Evolutionary conservation across 2,113 vertebrate genomes (phyloP).

Genomic region (Eolophus roseicapilla): DNA sequence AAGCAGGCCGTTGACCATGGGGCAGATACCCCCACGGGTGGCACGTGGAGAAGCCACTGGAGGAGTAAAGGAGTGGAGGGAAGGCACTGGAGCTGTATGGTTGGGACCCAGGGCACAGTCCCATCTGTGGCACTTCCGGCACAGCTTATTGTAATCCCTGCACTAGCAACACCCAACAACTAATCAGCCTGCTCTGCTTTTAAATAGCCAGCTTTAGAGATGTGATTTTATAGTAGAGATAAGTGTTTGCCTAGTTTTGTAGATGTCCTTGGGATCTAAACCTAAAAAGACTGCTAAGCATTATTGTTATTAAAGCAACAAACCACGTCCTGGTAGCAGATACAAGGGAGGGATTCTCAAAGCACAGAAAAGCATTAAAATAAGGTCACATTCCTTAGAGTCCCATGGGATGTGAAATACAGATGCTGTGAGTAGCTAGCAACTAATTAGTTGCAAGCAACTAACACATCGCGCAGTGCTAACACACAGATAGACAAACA

Average conservation of each 20-base stretch:
- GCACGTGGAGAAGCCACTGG: not conserved
- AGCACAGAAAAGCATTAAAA: slow-evolving; percentile 61
- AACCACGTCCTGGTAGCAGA: slow-evolving; percentile 3
- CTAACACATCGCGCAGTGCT: slow-evolving; percentile 1
- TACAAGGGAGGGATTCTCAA: slow-evolving; percentile 43
- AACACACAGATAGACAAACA: slow-evolving; percentile 30
- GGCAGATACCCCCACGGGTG: not conserved
- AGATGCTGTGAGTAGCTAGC: slow-evolving; percentile 39
- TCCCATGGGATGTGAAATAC: slow-evolving; percentile 24
- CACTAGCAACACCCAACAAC: not conserved
- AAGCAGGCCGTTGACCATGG: not conserved
- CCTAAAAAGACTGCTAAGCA: not conserved
- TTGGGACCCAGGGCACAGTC: not conserved
- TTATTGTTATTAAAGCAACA: slow-evolving; percentile 53
- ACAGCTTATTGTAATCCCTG: not conserved
- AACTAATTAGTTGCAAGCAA: slow-evolving; percentile 64
- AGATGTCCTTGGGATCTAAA: slow-evolving; percentile 48
- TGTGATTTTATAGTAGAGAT: not conserved
- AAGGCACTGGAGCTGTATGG: not conserved
- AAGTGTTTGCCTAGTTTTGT: not conserved
- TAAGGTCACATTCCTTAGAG: slow-evolving; percentile 59
- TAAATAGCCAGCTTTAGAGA: not conserved
- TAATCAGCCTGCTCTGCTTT: not conserved
- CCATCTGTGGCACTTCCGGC: not conserved
- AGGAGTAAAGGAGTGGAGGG: not conserved